A percentile compares a stretch with the other conserved stretches of the same genome.
phyloP scores from a whole-genome alignment of 2,113 vertebrate genomes.

The Ovis aries region ARS-UI_Ramb_v3.0 NC_056072.1:15235001-15235500 shows the following conservation, averaged over 20 bases:
- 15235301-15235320: neutral
- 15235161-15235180: neutral
- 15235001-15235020: neutral
- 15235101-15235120: neutral
- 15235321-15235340: neutral
- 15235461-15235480: neutral
- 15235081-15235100: neutral
- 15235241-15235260: neutral
- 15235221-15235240: neutral
- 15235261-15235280: neutral
- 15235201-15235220: neutral
- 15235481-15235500: neutral
- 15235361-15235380: neutral
- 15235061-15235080: neutral
- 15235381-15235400: neutral
- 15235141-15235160: neutral
- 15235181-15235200: neutral
- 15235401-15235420: neutral
- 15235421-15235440: neutral
- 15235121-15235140: neutral
- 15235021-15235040: neutral
- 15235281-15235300: neutral
- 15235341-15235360: neutral
- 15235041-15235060: neutral
- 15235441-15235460: neutral